Conservation (phyloP, 2,113 vertebrate genomes). For the Benitochromis conjunctus region DNA sequence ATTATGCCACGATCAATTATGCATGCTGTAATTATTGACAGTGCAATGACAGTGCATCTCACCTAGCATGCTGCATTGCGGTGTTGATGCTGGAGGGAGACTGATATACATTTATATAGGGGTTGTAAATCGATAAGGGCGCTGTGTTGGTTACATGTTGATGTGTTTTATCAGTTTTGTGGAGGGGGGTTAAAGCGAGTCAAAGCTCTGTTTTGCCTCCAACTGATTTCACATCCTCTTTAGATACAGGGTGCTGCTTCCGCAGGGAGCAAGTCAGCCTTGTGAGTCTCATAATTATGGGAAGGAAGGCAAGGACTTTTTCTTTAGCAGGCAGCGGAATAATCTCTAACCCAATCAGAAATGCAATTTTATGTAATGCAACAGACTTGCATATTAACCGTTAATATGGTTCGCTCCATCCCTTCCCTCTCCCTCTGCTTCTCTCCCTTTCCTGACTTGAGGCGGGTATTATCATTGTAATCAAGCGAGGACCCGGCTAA, state of each 20-base stretch:
- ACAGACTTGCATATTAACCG: constrained; percentile 56
- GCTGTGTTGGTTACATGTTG: not conserved
- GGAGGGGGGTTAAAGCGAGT: not conserved
- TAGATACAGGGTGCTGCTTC: not conserved
- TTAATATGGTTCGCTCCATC: constrained; percentile 48
- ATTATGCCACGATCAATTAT: constrained; percentile 66
- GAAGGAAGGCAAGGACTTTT: not conserved
- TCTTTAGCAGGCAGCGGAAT: constrained; percentile 4
- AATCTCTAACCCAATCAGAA: constrained; percentile 41
- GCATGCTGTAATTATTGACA: constrained; percentile 70
- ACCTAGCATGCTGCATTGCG: constrained; percentile 56
- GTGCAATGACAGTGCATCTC: constrained; percentile 49
- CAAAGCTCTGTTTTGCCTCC: constrained; percentile 29
- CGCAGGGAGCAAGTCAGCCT: not conserved
- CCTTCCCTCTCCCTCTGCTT: not conserved
- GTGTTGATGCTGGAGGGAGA: constrained; percentile 53
- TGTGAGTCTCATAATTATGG: constrained; percentile 21
- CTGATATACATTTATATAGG: constrained; percentile 18
- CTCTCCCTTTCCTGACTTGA: constrained; percentile 41
- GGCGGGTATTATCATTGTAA: constrained; percentile 68
- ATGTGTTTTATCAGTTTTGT: constrained; percentile 10
- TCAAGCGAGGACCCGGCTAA: constrained; percentile 63
- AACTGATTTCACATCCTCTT: constrained; percentile 13
- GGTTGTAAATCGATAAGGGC: constrained; percentile 22
- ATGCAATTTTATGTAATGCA: constrained; percentile 45